Base-by-base conservation (phyloP, 2,888 invertebrate genomes). In the Lasioglossum zephyrum region DNA sequence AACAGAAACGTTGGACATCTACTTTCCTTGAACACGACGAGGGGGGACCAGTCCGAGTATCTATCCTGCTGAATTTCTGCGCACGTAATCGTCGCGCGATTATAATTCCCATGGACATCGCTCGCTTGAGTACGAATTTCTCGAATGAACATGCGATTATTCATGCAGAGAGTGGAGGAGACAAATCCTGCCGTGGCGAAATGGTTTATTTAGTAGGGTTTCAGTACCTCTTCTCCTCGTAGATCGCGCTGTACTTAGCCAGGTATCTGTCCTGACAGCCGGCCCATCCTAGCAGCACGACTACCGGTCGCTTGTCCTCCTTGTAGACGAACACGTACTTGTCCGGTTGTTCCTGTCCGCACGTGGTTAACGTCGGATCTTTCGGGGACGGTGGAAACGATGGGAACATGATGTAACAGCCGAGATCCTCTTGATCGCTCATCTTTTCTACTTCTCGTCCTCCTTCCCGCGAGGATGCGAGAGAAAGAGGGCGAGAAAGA, bases 201-300 rank as follows among this genome's bases (percentile, higher is more conserved):
- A 69, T 2, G 16, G 8, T 9, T 39, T 60, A n/a, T n/a, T 53
- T 47, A 39, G 49, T 0, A 47, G 44, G 31, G 66, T 75, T 31
- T 72, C 53, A 60, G 63, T 85, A 97, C 97, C 97, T 97, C 92
- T 96, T 96, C 84, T 97, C 96, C 92, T 97, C 97, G 93, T 98
- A 98, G 84, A 97, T 97, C 91, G 97, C 96, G 73, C 97, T 97
- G 95, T 98, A 98, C 94, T 98, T 98, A 90, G 97, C 96, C 79
- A 98, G 95, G 94, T 98, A 97, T 93, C 97, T 97, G 94, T 98
- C 97, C 94, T 97, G 96, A 94, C 97, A 97, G 63, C 98, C 98
- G 76, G 97, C 97, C 98, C 98, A 98, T 57, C 98, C 98, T 86
- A 98, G 96, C 87, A 98, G 95, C 85, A 97, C 95, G 49, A 98